These are phyloP conservation scores for Sebastes reedi DNA, from an alignment of 2,797 vertebrate genomes.

Conservation along the genomic window DNA sequence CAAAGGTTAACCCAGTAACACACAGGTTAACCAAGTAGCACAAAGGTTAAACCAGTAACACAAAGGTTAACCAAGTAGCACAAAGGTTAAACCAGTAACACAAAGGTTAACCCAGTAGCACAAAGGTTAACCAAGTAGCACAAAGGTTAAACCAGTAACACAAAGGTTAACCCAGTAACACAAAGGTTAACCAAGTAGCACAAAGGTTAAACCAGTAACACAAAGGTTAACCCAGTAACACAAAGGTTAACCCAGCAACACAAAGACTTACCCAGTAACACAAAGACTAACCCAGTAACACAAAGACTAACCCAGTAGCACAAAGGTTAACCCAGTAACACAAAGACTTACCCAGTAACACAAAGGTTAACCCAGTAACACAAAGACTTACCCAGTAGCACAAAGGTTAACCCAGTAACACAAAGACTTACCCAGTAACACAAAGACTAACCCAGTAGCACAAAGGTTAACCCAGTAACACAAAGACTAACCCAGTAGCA, in stretches of 20 bases:
- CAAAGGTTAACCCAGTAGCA: accelerated
- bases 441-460: accelerated
- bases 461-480: no score
- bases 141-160: accelerated
- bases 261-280: accelerated
- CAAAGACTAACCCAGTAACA: no score
- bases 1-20: accelerated
- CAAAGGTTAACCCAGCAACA: accelerated
- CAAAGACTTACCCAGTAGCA: accelerated
- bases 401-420: no score
- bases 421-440: accelerated
- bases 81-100: accelerated
- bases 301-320: no score
- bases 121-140: no score
- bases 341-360: accelerated
- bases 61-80: accelerated
- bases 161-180: accelerated
- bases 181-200: accelerated
- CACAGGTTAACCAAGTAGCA: accelerated
- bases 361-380: accelerated
- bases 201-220: accelerated
- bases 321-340: accelerated
- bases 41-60: accelerated
- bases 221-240: no score
- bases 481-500: no score